phyloP scores from a whole-genome alignment of 2,113 vertebrate species.

The Lycocorax pyrrhopterus region DNA sequence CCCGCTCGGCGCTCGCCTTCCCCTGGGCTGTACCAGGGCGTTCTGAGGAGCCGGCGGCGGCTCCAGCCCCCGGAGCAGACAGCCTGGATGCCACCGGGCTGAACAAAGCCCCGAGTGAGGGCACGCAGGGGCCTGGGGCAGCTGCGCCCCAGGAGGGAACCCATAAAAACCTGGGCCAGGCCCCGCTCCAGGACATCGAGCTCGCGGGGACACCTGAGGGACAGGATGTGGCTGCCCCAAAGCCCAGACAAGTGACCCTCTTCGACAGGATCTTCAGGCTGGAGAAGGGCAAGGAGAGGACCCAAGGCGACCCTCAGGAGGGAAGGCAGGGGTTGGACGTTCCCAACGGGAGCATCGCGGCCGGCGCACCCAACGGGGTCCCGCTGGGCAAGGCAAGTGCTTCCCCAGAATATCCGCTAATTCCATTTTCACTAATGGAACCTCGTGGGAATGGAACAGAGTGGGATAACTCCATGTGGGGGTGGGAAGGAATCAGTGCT shows the following conservation, averaged over 20 bases:
- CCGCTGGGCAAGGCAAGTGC: constrained; percentile 63
- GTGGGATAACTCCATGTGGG: accelerated
- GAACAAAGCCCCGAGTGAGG: constrained; percentile 60
- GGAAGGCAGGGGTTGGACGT: not conserved
- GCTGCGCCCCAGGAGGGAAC: not conserved
- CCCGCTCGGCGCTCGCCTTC: constrained; percentile 63
- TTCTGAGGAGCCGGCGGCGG: constrained; percentile 37
- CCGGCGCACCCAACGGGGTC: not conserved
- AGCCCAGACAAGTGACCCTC: constrained; percentile 55
- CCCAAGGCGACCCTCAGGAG: not conserved
- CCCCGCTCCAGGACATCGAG: not conserved
- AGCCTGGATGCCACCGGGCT: not conserved
- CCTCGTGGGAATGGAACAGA: not conserved
- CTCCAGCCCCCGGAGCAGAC: not conserved
- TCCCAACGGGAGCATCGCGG: not conserved
- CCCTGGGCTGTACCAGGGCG: constrained; percentile 74
- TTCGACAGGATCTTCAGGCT: constrained; percentile 79
- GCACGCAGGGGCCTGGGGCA: not conserved
- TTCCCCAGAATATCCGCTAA: not conserved
- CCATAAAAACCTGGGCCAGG: constrained; percentile 4
- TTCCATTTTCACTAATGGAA: accelerated
- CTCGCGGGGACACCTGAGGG: not conserved
- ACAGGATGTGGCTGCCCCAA: not conserved
- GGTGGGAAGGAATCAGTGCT: not conserved
- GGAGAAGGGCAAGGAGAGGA: constrained; percentile 53